Percentiles rank a stretch among this genome's conserved stretches.
phyloP scores from a whole-genome alignment of 2,113 vertebrate species.

The Oryzias celebensis region DNA sequence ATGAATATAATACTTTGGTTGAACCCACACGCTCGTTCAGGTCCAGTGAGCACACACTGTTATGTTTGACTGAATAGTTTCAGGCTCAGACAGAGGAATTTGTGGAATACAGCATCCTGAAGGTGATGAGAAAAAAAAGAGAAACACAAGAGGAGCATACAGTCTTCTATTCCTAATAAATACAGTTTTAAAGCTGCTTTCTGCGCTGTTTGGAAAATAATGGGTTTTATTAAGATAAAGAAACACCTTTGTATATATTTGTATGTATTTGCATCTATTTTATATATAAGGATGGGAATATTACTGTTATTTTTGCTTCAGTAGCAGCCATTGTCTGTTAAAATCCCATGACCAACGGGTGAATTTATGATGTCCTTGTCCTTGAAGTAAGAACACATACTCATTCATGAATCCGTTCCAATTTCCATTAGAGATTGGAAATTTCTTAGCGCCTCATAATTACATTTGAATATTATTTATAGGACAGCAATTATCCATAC shows the following conservation, averaged over 20 bases:
- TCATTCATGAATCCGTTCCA: no score
- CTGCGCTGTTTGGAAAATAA: background rate
- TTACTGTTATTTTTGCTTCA: constrained; percentile 11
- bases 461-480: no score
- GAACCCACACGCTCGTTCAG: constrained; percentile 33
- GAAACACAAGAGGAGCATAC: constrained; percentile 14
- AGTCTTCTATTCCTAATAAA: constrained; percentile 1
- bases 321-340: constrained; percentile 13
- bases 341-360: constrained; percentile 10
- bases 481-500: background rate
- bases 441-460: no score
- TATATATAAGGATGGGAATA: constrained; percentile 19
- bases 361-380: constrained; percentile 7
- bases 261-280: background rate
- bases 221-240: constrained; percentile 10
- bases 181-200: constrained; percentile 7
- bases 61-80: constrained; percentile 53
- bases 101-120: constrained; percentile 14
- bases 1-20: constrained; percentile 38
- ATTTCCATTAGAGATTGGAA: no score
- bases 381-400: background rate
- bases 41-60: constrained; percentile 46
- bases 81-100: constrained; percentile 27
- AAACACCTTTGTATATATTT: background rate
- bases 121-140: constrained; percentile 22